Base-by-base conservation (phyloP, 2,888 invertebrate species). In the Euplagia quadripunctaria region DNA sequence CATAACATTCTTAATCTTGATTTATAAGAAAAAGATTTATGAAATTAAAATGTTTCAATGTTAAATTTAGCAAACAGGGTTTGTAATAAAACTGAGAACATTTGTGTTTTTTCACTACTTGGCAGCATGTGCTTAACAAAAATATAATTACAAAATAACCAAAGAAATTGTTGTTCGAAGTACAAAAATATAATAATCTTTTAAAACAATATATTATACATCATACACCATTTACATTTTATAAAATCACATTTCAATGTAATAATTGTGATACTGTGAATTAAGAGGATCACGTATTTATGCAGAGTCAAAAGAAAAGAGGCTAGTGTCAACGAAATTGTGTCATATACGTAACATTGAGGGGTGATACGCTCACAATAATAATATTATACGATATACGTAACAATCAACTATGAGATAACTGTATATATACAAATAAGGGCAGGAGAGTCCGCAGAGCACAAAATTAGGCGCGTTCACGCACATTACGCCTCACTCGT, bases 151-250 rank as follows among this genome's bases (percentile, higher is more conserved):
- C 88, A 90, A 86, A 89, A 89, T 88, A 83, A 79, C 83, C 80
- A 83, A 89, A 87, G 79, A 83, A 84, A 79, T 82, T 82, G 84
- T 90, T 83, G 84, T 86, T 88, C 84, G 86, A 90, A 88, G 90
- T 94, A 95, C 88, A 95, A 95, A 94, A 95, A 95, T 95, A 94
- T 91, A 90, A 90, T 90, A 89, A 86, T 88, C 86, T 89, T 89
- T 88, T 82, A 92, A n/a, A 93, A 92, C 89, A 91, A 91, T 89
- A 90, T 91, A 90, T 89, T 92, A 90, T 90, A 92, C 90, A 91
- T 78, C 79, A 83, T 85, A 86, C 86, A 89, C 88, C 87, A 88
- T 85, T 91, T 84, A 90, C 86, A 89, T 86, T 89, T 82, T 84
- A 85, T 84, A 86, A 85, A 90, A 90, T 91, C 90, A 90, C 90